Percentiles rank a stretch among this genome's conserved stretches.
Evolutionary conservation across 2,888 invertebrate genomes (phyloP).

Genomic region (Apotomis betuletana): DNA sequence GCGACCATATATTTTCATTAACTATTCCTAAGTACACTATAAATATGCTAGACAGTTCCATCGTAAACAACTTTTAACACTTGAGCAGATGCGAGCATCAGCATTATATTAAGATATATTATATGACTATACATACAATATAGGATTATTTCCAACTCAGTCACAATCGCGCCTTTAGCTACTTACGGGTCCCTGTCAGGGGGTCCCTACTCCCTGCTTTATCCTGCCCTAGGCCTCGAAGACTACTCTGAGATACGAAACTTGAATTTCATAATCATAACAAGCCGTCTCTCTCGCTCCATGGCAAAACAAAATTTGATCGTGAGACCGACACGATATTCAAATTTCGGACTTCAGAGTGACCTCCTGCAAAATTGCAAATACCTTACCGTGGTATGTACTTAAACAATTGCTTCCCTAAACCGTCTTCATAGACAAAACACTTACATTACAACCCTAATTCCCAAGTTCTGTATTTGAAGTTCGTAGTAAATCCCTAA

Average conservation of each 20-base stretch:
- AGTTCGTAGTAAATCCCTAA: no score
- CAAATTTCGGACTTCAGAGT: no score
- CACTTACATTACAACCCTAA: no score
- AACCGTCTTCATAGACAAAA: no score
- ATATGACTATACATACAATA: slow-evolving; percentile 2
- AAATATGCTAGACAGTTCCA: slow-evolving; percentile 13
- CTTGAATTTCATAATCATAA: no score
- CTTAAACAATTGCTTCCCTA: no score
- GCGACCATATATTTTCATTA: slow-evolving; percentile 5
- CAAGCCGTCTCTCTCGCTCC: no score
- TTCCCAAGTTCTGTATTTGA: no score
- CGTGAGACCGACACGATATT: no score
- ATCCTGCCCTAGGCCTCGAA: neutral
- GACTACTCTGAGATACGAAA: no score
- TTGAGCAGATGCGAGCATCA: slow-evolving; percentile 32
- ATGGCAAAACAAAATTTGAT: no score
- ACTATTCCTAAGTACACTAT: slow-evolving; percentile 11
- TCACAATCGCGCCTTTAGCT: neutral
- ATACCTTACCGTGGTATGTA: neutral
- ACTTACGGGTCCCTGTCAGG: neutral
- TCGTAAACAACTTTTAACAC: slow-evolving; percentile 28
- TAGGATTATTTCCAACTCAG: neutral
- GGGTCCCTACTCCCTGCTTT: neutral
- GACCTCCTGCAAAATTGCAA: neutral
- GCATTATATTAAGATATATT: neutral